Evolutionary conservation across 2,888 invertebrate genomes (phyloP), one percentile per base, ranked within the genome.

Genomic region (Rhingia campestris): DNA sequence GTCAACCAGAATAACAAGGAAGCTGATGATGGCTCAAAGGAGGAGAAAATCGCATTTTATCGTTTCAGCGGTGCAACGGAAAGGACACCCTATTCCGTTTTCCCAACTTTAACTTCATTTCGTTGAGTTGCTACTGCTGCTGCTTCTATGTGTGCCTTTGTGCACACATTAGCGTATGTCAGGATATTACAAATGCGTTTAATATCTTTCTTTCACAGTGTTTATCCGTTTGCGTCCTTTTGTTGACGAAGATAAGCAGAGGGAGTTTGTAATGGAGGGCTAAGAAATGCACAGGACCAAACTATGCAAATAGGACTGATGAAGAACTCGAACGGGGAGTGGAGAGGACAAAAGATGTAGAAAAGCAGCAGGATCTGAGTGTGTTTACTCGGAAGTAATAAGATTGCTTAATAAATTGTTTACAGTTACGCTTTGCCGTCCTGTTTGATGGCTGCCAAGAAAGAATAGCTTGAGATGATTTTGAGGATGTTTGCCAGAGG

Each of bases 1-100:
- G 54, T 45, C 59, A 67, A 47, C 54, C 39, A 32, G 59, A 22
- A 67, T 53, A 51, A 67, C 51, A 53, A 59, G 45, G 49, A 80
- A 54, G 53, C 43, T 53, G 58, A 59, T 67, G 61, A 63, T 59
- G 72, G 66, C 49, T 69, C 51, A 63, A 69, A 74, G 56, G 39
- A 73, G 56, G 43, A 80, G 74, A 80, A 80, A 80, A 80, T 80
- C 61, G 12, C 49, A 74, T 80, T 67, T 67, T 74, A 51, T 69
- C 56, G 58, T 61, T 58, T 59, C n/a, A 32, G 4, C 35, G 22
- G 30, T 4, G 35, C 37, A 33, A 35, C 32, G 10, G 32, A 47
- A 69, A 53, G 53, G 53, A 61, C 59, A 54, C 5, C 66, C 14
- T 47, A 6, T 32, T 14, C 49, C 32, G 43, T 30, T 7, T 35